Base-by-base conservation (phyloP, 2,888 invertebrate genomes). In the Orthonevra nobilis region DNA sequence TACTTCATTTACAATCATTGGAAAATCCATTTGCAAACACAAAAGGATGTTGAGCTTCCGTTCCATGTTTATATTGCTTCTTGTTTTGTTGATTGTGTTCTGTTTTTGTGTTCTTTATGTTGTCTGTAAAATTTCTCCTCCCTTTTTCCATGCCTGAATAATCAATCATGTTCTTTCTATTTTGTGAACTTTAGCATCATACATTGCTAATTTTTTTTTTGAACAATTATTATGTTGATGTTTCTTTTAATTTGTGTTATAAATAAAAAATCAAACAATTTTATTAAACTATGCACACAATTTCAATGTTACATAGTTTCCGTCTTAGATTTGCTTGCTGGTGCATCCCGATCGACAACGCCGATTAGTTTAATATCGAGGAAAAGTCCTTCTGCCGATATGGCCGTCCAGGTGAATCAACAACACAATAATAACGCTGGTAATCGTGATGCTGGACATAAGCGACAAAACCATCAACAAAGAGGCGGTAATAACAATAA, bases 331-430 rank as follows among this genome's bases (percentile, higher is more conserved):
- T 89, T 90, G 86, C 87, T 90, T 81, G 87, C 89, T 82, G 90
- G 90, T 84, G 89, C 91, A 38, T 95, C 95, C n/a, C 92, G 96
- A 61, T 94, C 95, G 56, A 94, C 93, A 64, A 95, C 96, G 1
- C 96, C 96, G 6, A 94, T 94, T 3, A 93, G 94, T 75, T 90
- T 92, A 30, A 90, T 91, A 30, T 92, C 92, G 81, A 92, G 95
- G 85, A 96, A 95, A 89, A 96, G 96, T 83, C 95, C 96, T 54
- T 95, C 96, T 1, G 92, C 93, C 82, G 97, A 97, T 87, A 95
- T 96, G 89, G 93, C 94, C 81, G 93, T 94, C 42, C 96, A 96
- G 90, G 94, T 91, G 30, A 85, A 85, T 82, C 85, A 85, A 82
- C 86, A 86, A 81, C 84, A 85, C 19, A 48, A 81, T 64, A 81